Percentiles rank a stretch among this genome's conserved stretches.
phyloP scores from a whole-genome alignment of 2,888 invertebrate genomes.

The Cryptosula pallasiana region DNA sequence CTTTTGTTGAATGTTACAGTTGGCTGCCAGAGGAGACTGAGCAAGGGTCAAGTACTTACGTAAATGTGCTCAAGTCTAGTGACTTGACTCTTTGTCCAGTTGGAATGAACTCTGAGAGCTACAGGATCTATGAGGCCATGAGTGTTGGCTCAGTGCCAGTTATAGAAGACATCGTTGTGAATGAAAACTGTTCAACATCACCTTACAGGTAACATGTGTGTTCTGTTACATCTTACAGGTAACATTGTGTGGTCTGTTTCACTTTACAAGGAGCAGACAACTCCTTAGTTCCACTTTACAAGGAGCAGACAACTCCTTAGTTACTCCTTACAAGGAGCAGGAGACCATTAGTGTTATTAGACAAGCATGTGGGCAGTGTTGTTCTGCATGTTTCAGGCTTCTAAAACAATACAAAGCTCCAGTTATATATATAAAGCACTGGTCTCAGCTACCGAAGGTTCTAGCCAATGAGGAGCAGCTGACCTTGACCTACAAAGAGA shows the following conservation, averaged over 20 bases:
- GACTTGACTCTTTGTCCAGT: slow-evolving; percentile 58
- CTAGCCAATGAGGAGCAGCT: slow-evolving; percentile 48
- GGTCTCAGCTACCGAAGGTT: slow-evolving; percentile 53
- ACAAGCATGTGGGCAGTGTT: no score
- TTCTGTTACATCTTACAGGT: no score
- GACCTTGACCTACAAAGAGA: slow-evolving; percentile 46
- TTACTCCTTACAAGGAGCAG: no score
- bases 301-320: no score
- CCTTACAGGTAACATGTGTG: slow-evolving; percentile 19
- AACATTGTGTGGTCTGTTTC: no score
- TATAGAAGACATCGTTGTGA: slow-evolving; percentile 53
- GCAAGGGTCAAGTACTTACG: slow-evolving; percentile 51
- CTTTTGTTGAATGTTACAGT: no score
- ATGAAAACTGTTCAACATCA: slow-evolving; percentile 52
- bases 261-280: no score
- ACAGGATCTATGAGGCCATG: slow-evolving; percentile 59
- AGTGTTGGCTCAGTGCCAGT: slow-evolving; percentile 58
- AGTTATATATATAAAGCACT: slow-evolving; percentile 47
- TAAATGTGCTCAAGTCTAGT: slow-evolving; percentile 53
- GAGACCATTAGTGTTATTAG: no score
- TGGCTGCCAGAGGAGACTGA: slow-evolving; percentile 56
- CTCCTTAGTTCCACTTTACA: no score
- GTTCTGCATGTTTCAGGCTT: neutral
- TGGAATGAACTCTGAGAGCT: slow-evolving; percentile 58
- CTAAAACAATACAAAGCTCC: neutral